Evolutionary conservation across 2,797 vertebrate genomes (phyloP).

Genomic region (Hemitrygon akajei): DNA sequence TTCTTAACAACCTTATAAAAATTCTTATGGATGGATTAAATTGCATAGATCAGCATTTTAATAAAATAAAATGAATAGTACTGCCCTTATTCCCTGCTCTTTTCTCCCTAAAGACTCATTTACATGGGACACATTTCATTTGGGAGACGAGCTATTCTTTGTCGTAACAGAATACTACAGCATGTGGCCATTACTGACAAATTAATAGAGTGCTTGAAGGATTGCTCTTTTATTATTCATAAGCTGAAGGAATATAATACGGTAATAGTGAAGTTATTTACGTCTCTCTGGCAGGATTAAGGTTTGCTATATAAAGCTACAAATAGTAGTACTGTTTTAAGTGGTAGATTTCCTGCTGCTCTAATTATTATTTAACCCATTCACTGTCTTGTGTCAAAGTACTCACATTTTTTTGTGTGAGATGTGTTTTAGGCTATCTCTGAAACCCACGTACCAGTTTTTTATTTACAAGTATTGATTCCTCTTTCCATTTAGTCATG

Average conservation of each 20-base stretch:
- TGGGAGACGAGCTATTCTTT: slow-evolving; percentile 28
- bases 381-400: neutral
- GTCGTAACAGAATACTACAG: slow-evolving; percentile 33
- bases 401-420: neutral
- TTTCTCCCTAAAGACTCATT: slow-evolving; percentile 34
- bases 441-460: neutral
- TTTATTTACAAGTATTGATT: neutral
- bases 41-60: slow-evolving; percentile 30
- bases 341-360: neutral
- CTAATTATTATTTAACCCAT: slow-evolving; percentile 13
- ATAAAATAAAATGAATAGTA: slow-evolving; percentile 33
- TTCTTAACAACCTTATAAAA: slow-evolving; percentile 23
- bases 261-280: slow-evolving; percentile 35
- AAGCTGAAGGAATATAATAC: slow-evolving; percentile 29
- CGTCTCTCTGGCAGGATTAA: neutral
- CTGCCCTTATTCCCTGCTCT: slow-evolving; percentile 7
- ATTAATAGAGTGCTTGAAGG: slow-evolving; percentile 36
- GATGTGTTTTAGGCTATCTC: neutral
- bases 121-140: slow-evolving; percentile 33
- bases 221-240: slow-evolving; percentile 37
- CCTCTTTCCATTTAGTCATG: neutral
- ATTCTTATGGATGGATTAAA: slow-evolving; percentile 23
- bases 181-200: slow-evolving; percentile 37
- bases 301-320: neutral
- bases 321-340: slow-evolving; percentile 29